Evolutionary conservation across 2,797 vertebrate species (phyloP).

Genomic region (Threskiornis aethiopicus): DNA sequence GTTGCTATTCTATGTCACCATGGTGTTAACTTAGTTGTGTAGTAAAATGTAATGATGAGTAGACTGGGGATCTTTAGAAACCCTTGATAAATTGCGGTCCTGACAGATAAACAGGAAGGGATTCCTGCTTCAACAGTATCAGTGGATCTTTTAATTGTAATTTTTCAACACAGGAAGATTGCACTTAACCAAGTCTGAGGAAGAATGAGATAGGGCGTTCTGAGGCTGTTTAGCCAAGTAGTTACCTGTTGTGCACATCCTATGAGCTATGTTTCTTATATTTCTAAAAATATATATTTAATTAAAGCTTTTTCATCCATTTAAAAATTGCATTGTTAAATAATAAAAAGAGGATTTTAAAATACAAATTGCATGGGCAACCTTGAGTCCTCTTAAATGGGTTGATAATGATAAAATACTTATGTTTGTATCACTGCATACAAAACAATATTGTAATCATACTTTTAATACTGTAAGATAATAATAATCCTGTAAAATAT

Average conservation of each 20-base stretch:
- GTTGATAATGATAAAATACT: not conserved
- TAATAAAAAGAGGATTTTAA: not conserved
- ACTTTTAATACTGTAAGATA: not conserved
- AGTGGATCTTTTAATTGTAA: not conserved
- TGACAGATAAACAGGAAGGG: not conserved
- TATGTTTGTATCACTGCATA: not conserved
- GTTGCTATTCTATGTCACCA: not conserved
- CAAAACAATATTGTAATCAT: not conserved
- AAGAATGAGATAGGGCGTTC: not conserved
- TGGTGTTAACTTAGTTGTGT: not conserved
- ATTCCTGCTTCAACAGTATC: not conserved
- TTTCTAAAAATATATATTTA: not conserved
- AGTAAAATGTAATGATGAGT: not conserved
- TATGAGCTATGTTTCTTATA: not conserved
- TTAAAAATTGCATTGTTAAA: not conserved
- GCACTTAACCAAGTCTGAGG: not conserved
- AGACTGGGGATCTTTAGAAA: not conserved
- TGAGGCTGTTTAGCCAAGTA: not conserved
- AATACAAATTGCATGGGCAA: not conserved
- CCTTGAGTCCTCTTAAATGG: not conserved
- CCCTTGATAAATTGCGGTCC: not conserved
- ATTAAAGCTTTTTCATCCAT: not conserved
- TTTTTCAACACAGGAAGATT: not conserved
- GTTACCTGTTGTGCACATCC: not conserved
- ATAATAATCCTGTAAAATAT: not conserved